These are phyloP conservation scores for Spizaetus ornatus DNA, from an alignment of 2,113 vertebrate genomes.

Conservation along the genomic window DNA sequence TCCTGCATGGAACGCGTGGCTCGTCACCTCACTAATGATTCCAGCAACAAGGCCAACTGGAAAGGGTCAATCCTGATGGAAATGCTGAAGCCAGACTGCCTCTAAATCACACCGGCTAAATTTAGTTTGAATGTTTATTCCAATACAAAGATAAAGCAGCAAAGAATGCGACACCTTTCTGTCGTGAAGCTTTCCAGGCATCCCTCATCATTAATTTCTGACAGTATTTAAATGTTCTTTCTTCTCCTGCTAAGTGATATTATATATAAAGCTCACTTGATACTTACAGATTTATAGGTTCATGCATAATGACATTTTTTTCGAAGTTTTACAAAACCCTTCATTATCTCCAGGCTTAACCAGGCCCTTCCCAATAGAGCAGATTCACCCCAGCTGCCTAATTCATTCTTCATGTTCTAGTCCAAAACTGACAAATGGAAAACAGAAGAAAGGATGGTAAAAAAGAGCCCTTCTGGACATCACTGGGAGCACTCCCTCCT, in stretches of 20 bases:
- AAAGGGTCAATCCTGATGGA: not conserved
- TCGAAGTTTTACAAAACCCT: not conserved
- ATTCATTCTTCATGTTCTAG: not conserved
- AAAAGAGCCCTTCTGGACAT: not conserved
- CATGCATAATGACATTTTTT: not conserved
- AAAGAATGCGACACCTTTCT: not conserved
- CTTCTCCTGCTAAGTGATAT: not conserved
- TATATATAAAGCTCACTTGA: not conserved
- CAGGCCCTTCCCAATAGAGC: not conserved
- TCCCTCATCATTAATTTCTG: not conserved
- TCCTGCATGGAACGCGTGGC: not conserved
- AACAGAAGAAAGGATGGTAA: not conserved
- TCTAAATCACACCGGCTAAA: not conserved
- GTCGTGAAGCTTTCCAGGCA: not conserved
- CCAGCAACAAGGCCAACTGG: not conserved
- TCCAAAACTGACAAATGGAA: not conserved
- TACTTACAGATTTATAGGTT: constrained; percentile 6
- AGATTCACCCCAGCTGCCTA: not conserved
- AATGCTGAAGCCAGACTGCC: not conserved
- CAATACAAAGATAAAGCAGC: not conserved
- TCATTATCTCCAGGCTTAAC: not conserved
- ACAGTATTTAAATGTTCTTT: constrained; percentile 21
- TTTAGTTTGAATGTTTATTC: not conserved
- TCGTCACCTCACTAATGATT: not conserved
- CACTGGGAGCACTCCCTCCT: not conserved